phyloP scores from a whole-genome alignment of 2,797 vertebrate species.

The Odontamblyopus lacepedii region DNA sequence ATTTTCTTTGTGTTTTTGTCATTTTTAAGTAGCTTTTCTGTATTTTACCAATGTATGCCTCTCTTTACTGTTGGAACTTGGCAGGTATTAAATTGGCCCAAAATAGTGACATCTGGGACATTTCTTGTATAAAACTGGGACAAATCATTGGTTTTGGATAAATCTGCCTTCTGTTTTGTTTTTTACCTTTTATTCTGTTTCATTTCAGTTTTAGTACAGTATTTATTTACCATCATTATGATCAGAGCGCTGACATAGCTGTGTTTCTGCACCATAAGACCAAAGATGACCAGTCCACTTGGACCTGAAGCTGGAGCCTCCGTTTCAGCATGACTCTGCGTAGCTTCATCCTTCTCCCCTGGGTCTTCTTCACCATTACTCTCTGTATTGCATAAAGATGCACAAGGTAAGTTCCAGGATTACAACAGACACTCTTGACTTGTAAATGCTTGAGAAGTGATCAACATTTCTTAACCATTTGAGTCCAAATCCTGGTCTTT shows the following conservation, averaged over 20 bases:
- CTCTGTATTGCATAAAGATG: constrained; percentile 14
- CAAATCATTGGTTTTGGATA: too few species aligned
- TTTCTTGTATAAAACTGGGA: too few species aligned
- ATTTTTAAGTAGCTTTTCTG: too few species aligned
- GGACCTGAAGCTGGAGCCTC: constrained; percentile 44
- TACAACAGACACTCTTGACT: not conserved
- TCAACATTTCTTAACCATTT: constrained; percentile 44
- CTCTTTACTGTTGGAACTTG: too few species aligned
- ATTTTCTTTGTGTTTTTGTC: too few species aligned
- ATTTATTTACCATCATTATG: constrained; percentile 79
- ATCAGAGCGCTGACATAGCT: constrained; percentile 82
- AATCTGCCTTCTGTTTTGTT: too few species aligned
- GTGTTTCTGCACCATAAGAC: constrained; percentile 78
- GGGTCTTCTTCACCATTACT: constrained; percentile 28
- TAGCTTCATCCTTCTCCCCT: constrained; percentile 24
- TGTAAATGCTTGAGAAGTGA: not conserved
- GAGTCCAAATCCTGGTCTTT: constrained; percentile 41
- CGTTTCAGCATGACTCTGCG: constrained; percentile 32
- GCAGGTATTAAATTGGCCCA: too few species aligned
- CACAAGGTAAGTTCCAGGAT: not conserved
- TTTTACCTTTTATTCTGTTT: not conserved
- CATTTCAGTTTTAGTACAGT: not conserved
- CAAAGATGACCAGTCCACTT: constrained; percentile 70
- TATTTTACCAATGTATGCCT: too few species aligned
- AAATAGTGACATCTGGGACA: too few species aligned